phyloP scores from a whole-genome alignment of 2,888 invertebrate species.

The Nemotelus nigrinus region DNA sequence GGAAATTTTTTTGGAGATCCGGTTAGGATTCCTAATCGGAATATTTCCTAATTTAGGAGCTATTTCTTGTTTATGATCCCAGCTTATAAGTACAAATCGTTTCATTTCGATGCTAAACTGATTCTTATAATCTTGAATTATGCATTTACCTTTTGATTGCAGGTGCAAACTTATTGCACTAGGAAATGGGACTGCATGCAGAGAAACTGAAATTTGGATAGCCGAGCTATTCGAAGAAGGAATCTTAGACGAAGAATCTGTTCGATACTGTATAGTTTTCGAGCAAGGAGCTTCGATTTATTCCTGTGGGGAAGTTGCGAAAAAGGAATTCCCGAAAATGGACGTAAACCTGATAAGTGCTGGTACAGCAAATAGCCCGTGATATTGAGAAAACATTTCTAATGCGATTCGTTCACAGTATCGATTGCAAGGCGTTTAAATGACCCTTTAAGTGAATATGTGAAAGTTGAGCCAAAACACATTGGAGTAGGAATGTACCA shows the following conservation, averaged over 20 bases:
- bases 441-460: slow-evolving; percentile 90
- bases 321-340: slow-evolving; percentile 84
- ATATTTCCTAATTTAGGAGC: too few relatives aligned
- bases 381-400: not conserved
- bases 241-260: slow-evolving; percentile 67
- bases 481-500: slow-evolving; percentile 96
- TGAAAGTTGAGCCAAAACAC: slow-evolving; percentile 93
- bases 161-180: slow-evolving; percentile 85
- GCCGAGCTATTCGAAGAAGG: slow-evolving; percentile 69
- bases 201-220: slow-evolving; percentile 85
- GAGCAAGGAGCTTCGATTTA: slow-evolving; percentile 94
- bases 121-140: too few relatives aligned
- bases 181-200: slow-evolving; percentile 91
- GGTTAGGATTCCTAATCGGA: too few relatives aligned
- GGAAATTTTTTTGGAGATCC: too few relatives aligned
- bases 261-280: slow-evolving; percentile 82
- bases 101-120: too few relatives aligned
- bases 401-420: slow-evolving; percentile 61
- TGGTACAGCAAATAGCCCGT: slow-evolving; percentile 62
- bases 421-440: slow-evolving; percentile 88
- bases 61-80: too few relatives aligned
- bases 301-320: slow-evolving; percentile 85
- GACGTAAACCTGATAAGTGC: slow-evolving; percentile 86
- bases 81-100: too few relatives aligned
- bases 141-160: slow-evolving; percentile 52